A percentile compares a stretch with the other conserved stretches of the same genome.
phyloP scores from a whole-genome alignment of 2,888 invertebrate species.

The Petrophora chlorosata region DNA sequence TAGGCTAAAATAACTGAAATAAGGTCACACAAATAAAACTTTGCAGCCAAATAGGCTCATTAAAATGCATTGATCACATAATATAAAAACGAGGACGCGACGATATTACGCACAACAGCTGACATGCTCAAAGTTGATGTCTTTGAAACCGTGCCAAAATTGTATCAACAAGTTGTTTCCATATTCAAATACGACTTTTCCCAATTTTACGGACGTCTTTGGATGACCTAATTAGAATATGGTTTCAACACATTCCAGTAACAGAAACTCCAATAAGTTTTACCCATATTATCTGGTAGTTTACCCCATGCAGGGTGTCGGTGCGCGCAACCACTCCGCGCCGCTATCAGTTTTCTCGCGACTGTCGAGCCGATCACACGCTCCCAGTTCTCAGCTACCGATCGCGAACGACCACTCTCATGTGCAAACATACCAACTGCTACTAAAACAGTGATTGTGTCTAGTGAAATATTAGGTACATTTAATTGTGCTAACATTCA shows the following conservation, averaged over 20 bases:
- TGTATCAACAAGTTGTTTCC: conserved; percentile 33
- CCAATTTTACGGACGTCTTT: background rate
- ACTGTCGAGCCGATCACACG: conserved; percentile 46
- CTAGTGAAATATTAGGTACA: conserved; percentile 18
- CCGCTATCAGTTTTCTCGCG: conserved; percentile 55
- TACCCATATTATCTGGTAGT: conserved; percentile 56
- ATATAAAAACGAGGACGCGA: background rate
- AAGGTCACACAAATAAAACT: too few species aligned
- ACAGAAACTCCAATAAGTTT: conserved; percentile 4
- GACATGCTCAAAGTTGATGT: conserved; percentile 16
- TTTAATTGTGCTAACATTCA: conserved; percentile 3
- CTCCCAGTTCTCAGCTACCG: conserved; percentile 33
- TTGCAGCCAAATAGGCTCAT: background rate
- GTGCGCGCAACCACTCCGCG: conserved; percentile 50
- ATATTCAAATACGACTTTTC: background rate
- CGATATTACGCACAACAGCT: conserved; percentile 10
- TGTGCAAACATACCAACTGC: conserved; percentile 34
- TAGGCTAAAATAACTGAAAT: too few species aligned
- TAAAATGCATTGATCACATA: background rate
- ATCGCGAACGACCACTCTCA: conserved; percentile 44
- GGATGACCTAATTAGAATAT: background rate
- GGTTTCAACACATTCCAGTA: background rate
- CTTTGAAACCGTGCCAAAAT: conserved; percentile 34
- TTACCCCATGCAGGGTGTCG: conserved; percentile 48
- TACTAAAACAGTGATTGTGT: conserved; percentile 41